Evolutionary conservation across 2,797 vertebrate genomes (phyloP).

Genomic region (Coregonus sp.): DNA sequence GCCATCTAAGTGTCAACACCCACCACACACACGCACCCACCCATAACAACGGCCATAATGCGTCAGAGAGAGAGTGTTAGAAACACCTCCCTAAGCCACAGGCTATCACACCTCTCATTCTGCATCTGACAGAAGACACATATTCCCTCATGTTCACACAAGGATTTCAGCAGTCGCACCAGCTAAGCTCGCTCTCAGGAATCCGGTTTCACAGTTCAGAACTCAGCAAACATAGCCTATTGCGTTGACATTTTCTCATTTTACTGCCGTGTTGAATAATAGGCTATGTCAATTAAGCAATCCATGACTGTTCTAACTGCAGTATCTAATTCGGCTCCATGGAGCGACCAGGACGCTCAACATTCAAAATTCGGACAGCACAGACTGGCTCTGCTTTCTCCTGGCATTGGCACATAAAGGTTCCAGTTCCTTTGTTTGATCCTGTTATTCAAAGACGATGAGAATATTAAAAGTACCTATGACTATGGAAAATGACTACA

Average conservation of each 20-base stretch:
- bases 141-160: neutral
- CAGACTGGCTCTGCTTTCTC: neutral
- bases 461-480: neutral
- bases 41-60: conserved; percentile 38
- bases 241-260: neutral
- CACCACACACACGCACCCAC: conserved; percentile 25
- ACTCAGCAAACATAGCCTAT: neutral
- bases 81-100: conserved; percentile 44
- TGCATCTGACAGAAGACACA: conserved; percentile 20
- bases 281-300: neutral
- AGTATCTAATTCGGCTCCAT: neutral
- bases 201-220: neutral
- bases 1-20: conserved; percentile 39
- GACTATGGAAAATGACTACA: neutral
- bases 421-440: too few relatives aligned
- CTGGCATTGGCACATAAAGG: neutral
- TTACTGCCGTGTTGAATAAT: neutral
- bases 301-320: neutral
- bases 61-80: conserved; percentile 16
- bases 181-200: neutral
- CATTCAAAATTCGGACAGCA: neutral
- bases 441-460: too few relatives aligned
- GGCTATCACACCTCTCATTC: conserved; percentile 27
- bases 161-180: neutral
- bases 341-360: neutral